A percentile compares a stretch with the other conserved stretches of the same genome.
These are phyloP conservation scores for Cetoscarus ocellatus DNA, from an alignment of 2,797 vertebrate species.

Conservation along the genomic window DNA sequence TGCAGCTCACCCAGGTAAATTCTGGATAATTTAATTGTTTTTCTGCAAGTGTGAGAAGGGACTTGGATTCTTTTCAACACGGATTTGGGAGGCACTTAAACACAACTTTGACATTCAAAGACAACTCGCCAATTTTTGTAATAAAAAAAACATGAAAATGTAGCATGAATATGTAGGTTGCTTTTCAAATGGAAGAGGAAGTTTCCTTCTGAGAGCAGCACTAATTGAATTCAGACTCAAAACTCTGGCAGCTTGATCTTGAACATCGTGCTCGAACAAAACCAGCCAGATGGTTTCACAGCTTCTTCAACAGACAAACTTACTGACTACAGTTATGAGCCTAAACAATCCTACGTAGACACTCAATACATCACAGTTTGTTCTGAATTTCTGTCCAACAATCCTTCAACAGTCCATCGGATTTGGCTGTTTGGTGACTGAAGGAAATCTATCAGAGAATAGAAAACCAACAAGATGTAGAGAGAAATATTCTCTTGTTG, in stretches of 20 bases:
- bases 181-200: too few relatives aligned
- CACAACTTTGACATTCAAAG: too few relatives aligned
- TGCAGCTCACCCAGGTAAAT: too few relatives aligned
- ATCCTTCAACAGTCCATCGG: background rate
- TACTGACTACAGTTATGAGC: background rate
- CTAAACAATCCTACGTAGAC: background rate
- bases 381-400: background rate
- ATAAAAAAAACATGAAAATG: too few relatives aligned
- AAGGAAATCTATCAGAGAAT: background rate
- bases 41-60: too few relatives aligned
- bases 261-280: background rate
- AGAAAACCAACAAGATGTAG: background rate
- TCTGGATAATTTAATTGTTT: too few relatives aligned
- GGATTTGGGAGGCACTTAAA: too few relatives aligned
- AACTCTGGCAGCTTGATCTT: background rate
- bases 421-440: background rate
- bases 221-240: background rate
- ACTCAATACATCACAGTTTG: background rate
- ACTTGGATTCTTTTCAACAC: too few relatives aligned
- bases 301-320: slow-evolving; percentile 2
- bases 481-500: background rate
- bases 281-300: background rate
- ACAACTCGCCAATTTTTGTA: too few relatives aligned
- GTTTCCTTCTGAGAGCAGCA: background rate
- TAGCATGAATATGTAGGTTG: too few relatives aligned